Percentiles rank a stretch among this genome's conserved stretches.
Conservation (phyloP, 2,797 vertebrate genomes). For the Melanotaenia boesemani region DNA sequence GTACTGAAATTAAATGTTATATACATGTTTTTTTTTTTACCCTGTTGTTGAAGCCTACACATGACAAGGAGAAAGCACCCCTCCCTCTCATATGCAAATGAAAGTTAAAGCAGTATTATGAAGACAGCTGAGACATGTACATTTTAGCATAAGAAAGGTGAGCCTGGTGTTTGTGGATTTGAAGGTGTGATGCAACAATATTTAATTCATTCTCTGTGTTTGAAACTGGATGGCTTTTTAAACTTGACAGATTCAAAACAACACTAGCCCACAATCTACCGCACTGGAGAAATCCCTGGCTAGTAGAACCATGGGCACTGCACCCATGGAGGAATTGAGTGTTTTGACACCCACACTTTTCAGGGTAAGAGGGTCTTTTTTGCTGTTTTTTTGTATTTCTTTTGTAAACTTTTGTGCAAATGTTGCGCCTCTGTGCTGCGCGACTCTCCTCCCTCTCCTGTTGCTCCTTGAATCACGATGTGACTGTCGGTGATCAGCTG, state of each 20-base stretch:
- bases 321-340: too few species aligned
- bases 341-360: too few species aligned
- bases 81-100: conserved; percentile 44
- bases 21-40: conserved; percentile 1
- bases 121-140: conserved; percentile 11
- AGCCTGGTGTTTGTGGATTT: conserved; percentile 18
- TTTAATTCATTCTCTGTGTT: conserved; percentile 1
- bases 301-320: too few species aligned
- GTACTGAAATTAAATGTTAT: conserved; percentile 16
- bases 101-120: neutral
- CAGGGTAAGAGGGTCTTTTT: too few species aligned
- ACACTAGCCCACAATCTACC: too few species aligned
- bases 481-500: too few species aligned
- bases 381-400: too few species aligned
- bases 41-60: neutral
- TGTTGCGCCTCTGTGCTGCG: too few species aligned
- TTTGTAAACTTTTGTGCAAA: too few species aligned
- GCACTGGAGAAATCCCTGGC: too few species aligned
- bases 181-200: conserved; percentile 36
- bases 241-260: conserved; percentile 5
- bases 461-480: too few species aligned
- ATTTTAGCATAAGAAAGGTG: conserved; percentile 24
- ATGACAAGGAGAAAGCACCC: conserved; percentile 1
- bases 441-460: too few species aligned
- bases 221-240: neutral